These are phyloP conservation scores for Lysiphlebus fabarum DNA, from an alignment of 1,140 invertebrate genomes.

Conservation along the genomic window DNA sequence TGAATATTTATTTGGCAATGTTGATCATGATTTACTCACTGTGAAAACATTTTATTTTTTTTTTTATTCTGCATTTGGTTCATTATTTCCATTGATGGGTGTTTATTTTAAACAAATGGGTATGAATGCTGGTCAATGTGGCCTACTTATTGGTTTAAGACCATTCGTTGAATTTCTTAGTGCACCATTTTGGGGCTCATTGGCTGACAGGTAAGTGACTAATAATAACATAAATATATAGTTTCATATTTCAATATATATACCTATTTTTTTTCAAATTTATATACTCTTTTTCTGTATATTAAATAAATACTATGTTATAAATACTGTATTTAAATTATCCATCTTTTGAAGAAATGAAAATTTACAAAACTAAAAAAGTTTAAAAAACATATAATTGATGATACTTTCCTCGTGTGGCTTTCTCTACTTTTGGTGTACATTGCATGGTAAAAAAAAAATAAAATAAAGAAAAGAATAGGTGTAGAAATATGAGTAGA, in stretches of 20 bases:
- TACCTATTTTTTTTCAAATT: background rate
- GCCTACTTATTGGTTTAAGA: slow-evolving; percentile 84
- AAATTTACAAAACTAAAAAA: background rate
- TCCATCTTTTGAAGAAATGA: background rate
- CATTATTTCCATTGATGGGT: slow-evolving; percentile 94
- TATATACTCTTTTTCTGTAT: too few species aligned
- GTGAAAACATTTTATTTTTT: slow-evolving; percentile 99
- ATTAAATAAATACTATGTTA: too few species aligned
- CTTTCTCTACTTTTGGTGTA: too few species aligned
- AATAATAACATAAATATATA: slow-evolving; percentile 12
- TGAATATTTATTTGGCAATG: slow-evolving; percentile 76
- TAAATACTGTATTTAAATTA: background rate
- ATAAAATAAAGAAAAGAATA: background rate
- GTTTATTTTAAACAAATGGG: slow-evolving; percentile 99
- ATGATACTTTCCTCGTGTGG: background rate
- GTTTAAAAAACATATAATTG: background rate
- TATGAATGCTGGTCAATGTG: slow-evolving; percentile 94
- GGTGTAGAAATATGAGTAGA: slow-evolving; percentile 20
- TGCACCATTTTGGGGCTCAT: slow-evolving; percentile 94
- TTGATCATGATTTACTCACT: slow-evolving; percentile 85
- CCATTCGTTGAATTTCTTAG: slow-evolving; percentile 98
- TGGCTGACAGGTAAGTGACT: slow-evolving; percentile 76
- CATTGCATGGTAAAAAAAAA: too few species aligned
- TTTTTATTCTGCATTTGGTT: slow-evolving; percentile 98
- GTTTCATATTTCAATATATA: background rate